Evolutionary conservation across 2,113 vertebrate species (phyloP).

Genomic region (Plecotus auritus): DNA sequence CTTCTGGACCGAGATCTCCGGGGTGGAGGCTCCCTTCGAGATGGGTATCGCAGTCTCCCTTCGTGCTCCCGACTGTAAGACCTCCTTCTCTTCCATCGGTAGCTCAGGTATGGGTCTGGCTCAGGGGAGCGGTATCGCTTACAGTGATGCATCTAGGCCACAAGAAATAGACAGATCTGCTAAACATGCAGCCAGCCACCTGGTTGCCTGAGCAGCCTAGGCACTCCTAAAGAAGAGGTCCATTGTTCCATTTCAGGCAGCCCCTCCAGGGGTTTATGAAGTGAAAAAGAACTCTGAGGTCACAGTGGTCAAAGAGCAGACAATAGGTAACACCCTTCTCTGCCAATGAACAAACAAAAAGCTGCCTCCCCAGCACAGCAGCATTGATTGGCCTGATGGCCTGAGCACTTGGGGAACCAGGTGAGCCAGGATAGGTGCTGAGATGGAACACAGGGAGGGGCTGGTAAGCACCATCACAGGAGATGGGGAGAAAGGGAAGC

Average conservation of each 20-base stretch:
- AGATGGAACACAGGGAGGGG: not conserved
- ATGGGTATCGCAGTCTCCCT: constrained; percentile 73
- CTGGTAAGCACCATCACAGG: not conserved
- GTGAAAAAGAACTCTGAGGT: constrained; percentile 70
- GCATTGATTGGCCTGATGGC: not conserved
- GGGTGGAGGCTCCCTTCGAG: constrained; percentile 74
- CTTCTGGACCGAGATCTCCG: constrained; percentile 81
- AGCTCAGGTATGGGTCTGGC: constrained; percentile 78
- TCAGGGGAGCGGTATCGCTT: constrained; percentile 81
- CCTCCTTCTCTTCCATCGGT: constrained; percentile 80
- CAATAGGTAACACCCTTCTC: constrained; percentile 31
- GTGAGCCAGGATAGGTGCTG: not conserved
- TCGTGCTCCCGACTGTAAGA: constrained; percentile 81
- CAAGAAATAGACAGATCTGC: not conserved
- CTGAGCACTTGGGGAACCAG: not conserved
- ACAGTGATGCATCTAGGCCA: constrained; percentile 83
- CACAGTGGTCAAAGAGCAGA: constrained; percentile 46
- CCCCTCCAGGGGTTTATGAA: constrained; percentile 63
- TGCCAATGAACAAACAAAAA: constrained; percentile 36
- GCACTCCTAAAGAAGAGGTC: constrained; percentile 28
- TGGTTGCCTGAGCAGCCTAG: not conserved
- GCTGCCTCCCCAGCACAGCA: not conserved
- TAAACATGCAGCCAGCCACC: not conserved
- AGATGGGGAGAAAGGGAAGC: not conserved
- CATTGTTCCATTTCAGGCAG: constrained; percentile 41